Evolutionary conservation across 2,113 vertebrate genomes (phyloP).

Genomic region (Ailuropoda melanoleuca): DNA sequence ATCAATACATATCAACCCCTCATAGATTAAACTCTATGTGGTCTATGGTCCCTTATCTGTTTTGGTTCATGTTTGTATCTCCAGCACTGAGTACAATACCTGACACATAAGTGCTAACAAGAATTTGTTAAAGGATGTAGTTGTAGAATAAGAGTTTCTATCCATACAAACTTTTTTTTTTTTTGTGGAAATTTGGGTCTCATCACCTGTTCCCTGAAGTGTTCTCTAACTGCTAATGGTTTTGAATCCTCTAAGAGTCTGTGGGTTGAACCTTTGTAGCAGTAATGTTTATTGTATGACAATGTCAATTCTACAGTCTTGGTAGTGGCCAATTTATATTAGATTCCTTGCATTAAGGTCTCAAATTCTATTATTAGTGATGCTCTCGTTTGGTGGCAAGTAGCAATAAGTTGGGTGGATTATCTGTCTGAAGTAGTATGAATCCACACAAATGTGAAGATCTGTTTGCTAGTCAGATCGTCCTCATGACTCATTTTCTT

Average conservation of each 20-base stretch:
- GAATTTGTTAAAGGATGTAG: not conserved
- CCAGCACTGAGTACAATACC: not conserved
- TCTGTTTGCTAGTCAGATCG: not conserved
- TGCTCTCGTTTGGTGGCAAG: not conserved
- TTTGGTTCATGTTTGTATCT: not conserved
- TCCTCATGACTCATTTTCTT: conserved; percentile 4
- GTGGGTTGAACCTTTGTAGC: not conserved
- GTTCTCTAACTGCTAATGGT: not conserved
- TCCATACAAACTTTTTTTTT: not conserved
- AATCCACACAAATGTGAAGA: not conserved
- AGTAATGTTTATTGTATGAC: not conserved
- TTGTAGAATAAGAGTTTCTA: conserved; percentile 31
- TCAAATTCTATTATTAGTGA: not conserved
- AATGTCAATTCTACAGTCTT: not conserved
- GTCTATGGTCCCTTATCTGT: not conserved
- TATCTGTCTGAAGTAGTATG: not conserved
- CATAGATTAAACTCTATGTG: not conserved
- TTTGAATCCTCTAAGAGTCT: not conserved
- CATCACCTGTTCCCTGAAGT: not conserved
- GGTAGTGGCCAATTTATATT: not conserved
- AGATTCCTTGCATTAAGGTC: not conserved
- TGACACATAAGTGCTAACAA: not conserved
- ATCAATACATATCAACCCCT: not conserved
- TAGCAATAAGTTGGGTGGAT: not conserved
- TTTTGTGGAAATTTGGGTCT: not conserved